These are phyloP conservation scores for Unio delphinus DNA, from an alignment of 2,888 invertebrate genomes.

Conservation along the genomic window DNA sequence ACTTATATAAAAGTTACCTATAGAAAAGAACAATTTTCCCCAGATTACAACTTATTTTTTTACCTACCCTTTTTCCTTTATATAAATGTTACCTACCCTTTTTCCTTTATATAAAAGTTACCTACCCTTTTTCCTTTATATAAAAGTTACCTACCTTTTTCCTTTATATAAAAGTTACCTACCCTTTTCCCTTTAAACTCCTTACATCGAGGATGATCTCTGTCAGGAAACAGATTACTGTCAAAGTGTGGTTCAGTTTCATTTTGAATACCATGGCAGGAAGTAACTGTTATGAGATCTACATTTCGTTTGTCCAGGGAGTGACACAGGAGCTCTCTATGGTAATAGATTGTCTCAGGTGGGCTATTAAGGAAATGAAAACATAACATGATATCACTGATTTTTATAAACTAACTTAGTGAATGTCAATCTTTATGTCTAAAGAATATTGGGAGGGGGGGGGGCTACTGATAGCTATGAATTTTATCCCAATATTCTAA, in stretches of 20 bases:
- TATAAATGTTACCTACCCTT: slow-evolving; percentile 29
- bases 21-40: background rate
- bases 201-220: slow-evolving; percentile 79
- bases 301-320: slow-evolving; percentile 85
- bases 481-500: no score
- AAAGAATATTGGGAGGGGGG: no score
- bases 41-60: background rate
- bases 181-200: slow-evolving; percentile 77
- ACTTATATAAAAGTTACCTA: slow-evolving; percentile 31
- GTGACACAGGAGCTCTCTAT: slow-evolving; percentile 83
- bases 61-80: no score
- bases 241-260: slow-evolving; percentile 81
- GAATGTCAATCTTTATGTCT: no score
- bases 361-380: slow-evolving; percentile 33
- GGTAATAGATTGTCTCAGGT: slow-evolving; percentile 80
- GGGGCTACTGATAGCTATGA: no score
- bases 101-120: no score
- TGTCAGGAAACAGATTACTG: slow-evolving; percentile 77
- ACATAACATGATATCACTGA: no score
- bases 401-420: no score
- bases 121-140: no score
- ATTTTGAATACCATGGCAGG: slow-evolving; percentile 82
- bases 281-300: slow-evolving; percentile 87
- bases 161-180: no score
- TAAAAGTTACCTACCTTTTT: no score